These are phyloP conservation scores for Falco rusticolus DNA, from an alignment of 2,797 vertebrate species.

Conservation along the genomic window DNA sequence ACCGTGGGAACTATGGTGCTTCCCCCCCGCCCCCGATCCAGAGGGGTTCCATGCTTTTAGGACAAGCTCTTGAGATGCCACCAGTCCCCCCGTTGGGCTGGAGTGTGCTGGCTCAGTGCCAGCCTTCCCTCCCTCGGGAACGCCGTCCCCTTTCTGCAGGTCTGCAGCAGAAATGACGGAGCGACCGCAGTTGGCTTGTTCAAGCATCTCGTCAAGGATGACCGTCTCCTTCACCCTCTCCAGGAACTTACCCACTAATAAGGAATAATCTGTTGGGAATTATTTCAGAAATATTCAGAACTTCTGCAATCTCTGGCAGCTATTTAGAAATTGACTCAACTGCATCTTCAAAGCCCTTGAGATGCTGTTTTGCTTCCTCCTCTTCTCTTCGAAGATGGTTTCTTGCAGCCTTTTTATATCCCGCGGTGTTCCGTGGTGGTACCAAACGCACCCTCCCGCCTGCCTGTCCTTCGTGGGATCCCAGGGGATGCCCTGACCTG, in stretches of 20 bases:
- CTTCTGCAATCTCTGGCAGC: background rate
- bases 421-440: fast-evolving
- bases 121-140: background rate
- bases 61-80: background rate
- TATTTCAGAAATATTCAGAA: background rate
- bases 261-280: background rate
- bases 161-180: background rate
- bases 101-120: background rate
- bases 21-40: background rate
- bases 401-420: background rate
- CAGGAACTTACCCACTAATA: background rate
- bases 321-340: background rate
- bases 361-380: background rate
- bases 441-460: background rate
- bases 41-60: too few relatives aligned
- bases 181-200: background rate
- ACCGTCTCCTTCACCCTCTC: background rate
- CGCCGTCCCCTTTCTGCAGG: fast-evolving
- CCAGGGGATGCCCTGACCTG: background rate
- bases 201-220: fast-evolving
- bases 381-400: background rate
- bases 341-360: background rate
- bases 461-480: fast-evolving
- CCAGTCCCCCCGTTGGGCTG: background rate
- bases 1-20: background rate